Percentiles rank a stretch among this genome's conserved stretches.
Conservation (phyloP, 1,140 invertebrate species). For the Drosophila asahinai region DNA sequence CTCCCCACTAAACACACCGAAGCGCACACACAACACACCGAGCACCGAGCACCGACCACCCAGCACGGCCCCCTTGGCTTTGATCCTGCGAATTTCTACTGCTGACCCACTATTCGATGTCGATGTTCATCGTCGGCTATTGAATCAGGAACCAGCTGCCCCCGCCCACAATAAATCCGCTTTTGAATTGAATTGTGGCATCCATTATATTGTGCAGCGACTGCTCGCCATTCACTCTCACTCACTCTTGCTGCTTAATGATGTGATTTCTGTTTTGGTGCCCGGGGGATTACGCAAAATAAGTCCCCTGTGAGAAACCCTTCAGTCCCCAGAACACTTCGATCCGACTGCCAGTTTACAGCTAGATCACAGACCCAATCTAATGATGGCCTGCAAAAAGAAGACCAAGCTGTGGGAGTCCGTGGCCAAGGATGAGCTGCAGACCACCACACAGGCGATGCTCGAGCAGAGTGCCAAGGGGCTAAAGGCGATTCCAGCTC, state of each 20-base stretch:
- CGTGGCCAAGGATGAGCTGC: constrained; percentile 46
- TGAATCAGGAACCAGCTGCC: constrained; percentile 57
- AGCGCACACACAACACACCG: constrained; percentile 1
- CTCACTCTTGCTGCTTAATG: constrained; percentile 46
- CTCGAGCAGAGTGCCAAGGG: constrained; percentile 54
- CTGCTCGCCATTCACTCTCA: constrained; percentile 1
- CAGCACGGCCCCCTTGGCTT: not conserved
- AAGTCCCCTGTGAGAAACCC: constrained; percentile 8
- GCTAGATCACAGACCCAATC: not conserved
- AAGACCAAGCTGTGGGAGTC: constrained; percentile 58
- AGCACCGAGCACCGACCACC: not conserved
- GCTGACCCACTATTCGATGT: constrained; percentile 55
- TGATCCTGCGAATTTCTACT: constrained; percentile 3
- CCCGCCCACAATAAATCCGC: constrained; percentile 55
- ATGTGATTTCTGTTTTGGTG: constrained; percentile 62
- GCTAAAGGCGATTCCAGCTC: constrained; percentile 22
- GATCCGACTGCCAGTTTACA: constrained; percentile 4
- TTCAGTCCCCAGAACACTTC: constrained; percentile 9
- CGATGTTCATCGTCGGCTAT: constrained; percentile 50
- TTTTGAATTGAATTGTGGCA: constrained; percentile 55
- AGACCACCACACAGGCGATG: constrained; percentile 65
- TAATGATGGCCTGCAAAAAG: constrained; percentile 43
- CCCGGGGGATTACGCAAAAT: constrained; percentile 1
- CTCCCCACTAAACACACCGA: constrained; percentile 33
- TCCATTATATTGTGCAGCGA: constrained; percentile 30